A percentile compares a stretch with the other conserved stretches of the same genome.
Evolutionary conservation across 2,797 vertebrate genomes (phyloP).

Genomic region (Girardinus metallicus): DNA sequence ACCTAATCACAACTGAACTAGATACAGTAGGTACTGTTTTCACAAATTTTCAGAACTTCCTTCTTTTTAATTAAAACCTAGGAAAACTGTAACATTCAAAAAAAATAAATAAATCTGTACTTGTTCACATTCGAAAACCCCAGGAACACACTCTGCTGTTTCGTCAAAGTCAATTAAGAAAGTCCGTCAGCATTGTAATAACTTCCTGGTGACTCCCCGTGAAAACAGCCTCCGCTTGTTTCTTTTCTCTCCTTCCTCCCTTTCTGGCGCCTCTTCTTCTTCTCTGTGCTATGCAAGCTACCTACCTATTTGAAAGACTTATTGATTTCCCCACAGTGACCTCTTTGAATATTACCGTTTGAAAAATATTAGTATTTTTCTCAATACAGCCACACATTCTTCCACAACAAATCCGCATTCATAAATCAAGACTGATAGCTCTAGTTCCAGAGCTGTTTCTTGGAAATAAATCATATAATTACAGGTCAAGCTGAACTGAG

Average conservation of each 20-base stretch:
- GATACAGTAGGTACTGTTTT: neutral
- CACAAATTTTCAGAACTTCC: neutral
- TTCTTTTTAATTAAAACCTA: neutral
- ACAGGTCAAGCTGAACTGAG: slow-evolving; percentile 13
- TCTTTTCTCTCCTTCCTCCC: slow-evolving; percentile 9
- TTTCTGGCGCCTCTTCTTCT: slow-evolving; percentile 1
- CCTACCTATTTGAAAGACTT: slow-evolving; percentile 19
- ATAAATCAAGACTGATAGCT: slow-evolving; percentile 20
- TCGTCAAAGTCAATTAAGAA: slow-evolving; percentile 71
- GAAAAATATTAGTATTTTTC: neutral
- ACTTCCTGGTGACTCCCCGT: slow-evolving; percentile 79
- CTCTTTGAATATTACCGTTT: neutral
- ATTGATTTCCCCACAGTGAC: slow-evolving; percentile 18
- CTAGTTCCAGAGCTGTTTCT: neutral
- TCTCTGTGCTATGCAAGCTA: slow-evolving; percentile 6
- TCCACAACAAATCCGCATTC: neutral
- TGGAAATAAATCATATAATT: slow-evolving; percentile 19
- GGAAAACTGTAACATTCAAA: neutral
- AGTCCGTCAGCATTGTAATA: slow-evolving; percentile 63
- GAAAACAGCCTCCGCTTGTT: slow-evolving; percentile 38
- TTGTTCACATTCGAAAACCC: slow-evolving; percentile 7
- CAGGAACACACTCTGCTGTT: slow-evolving; percentile 29
- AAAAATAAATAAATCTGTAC: neutral
- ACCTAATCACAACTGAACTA: neutral
- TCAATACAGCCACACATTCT: slow-evolving; percentile 1